Percentiles rank a stretch among this genome's conserved stretches.
These are phyloP conservation scores for Brachyalestes nurse DNA, from an alignment of 2,797 vertebrate genomes.

Conservation along the genomic window DNA sequence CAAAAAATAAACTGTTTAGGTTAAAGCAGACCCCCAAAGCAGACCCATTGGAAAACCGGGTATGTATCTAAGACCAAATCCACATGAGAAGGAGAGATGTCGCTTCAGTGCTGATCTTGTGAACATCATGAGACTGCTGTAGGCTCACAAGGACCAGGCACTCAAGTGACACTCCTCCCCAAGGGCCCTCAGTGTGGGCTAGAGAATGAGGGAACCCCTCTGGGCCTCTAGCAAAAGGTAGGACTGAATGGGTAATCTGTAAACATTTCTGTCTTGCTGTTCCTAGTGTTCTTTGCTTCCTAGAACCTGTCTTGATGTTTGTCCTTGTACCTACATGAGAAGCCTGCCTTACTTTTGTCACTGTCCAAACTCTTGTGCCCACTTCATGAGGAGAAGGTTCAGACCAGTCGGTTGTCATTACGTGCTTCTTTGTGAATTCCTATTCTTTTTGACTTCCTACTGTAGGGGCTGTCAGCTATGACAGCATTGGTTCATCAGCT, in stretches of 20 bases:
- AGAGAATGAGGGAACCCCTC: neutral
- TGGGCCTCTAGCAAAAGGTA: slow-evolving; percentile 43
- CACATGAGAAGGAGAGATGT: neutral
- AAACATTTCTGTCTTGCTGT: slow-evolving; percentile 21
- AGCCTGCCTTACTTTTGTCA: neutral
- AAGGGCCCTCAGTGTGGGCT: slow-evolving; percentile 6
- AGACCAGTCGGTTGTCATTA: neutral
- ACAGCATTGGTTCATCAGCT: neutral
- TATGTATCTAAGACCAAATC: neutral
- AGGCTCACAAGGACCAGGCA: slow-evolving; percentile 27
- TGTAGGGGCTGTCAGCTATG: neutral
- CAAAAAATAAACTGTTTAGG: too few relatives aligned
- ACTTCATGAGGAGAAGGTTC: neutral
- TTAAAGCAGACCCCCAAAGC: too few relatives aligned
- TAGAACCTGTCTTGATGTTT: slow-evolving; percentile 24
- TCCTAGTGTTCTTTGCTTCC: slow-evolving; percentile 34
- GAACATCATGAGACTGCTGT: slow-evolving; percentile 20
- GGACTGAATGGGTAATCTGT: slow-evolving; percentile 29
- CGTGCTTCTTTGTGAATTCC: slow-evolving; percentile 5
- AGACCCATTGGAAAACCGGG: too few relatives aligned
- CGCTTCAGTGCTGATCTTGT: slow-evolving; percentile 11
- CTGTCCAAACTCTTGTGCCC: neutral
- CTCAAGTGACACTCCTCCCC: slow-evolving; percentile 36
- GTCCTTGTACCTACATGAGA: slow-evolving; percentile 23
- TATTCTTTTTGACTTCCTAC: neutral